Evolutionary conservation across 2,797 vertebrate species (phyloP), one percentile per base, ranked within the genome.

Genomic region (Micrastur ruficollis): DNA sequence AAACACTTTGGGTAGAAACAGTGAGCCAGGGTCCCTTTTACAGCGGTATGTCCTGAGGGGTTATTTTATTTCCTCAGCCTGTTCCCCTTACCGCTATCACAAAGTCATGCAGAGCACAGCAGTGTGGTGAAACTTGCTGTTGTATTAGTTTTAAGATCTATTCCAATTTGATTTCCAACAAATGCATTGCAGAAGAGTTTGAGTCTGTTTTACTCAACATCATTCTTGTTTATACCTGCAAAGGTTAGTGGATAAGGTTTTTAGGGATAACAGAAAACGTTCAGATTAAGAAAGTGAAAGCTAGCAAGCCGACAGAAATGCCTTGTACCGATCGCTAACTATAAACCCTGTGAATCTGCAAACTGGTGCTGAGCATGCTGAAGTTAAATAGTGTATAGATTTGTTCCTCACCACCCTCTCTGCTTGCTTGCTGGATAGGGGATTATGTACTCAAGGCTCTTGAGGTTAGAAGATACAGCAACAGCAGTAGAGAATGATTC

Each of bases 11-110:
- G 38, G 20, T 36, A 63, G 52, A 63, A 72, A 34, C 42, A 27
- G 40, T 38, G 15, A 80, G n/a, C 8, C 36, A 59, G 18, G 22
- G 49, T 61, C 36, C 32, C 34, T 61, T 59, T n/a, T 22, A 75
- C 62, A 80, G 71, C 52, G 46, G n/a, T 26, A 12, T 14, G 11
- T 61, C 42, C 29, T 38, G 56, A 88, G 67, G 32, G 36, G 42
- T 53, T 67, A 1, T 46, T 85, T 53, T 44, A 68, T 70, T 81
- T 90, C 65, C 49, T 82, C 50, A 78, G 44, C 47, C 78, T 40
- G 11, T 72, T 75, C 9, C 11, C 31, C 27, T 10, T 13, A 0
- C 3, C 0, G 2, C 22, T 81, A 11, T 40, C 40, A 78, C 8
- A 68, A n/a, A 56, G 26, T 23, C 56, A 55, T 2, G 17, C 42